Evolutionary conservation across 1,140 invertebrate genomes (phyloP).

Genomic region (Cherax quadricarinatus): DNA sequence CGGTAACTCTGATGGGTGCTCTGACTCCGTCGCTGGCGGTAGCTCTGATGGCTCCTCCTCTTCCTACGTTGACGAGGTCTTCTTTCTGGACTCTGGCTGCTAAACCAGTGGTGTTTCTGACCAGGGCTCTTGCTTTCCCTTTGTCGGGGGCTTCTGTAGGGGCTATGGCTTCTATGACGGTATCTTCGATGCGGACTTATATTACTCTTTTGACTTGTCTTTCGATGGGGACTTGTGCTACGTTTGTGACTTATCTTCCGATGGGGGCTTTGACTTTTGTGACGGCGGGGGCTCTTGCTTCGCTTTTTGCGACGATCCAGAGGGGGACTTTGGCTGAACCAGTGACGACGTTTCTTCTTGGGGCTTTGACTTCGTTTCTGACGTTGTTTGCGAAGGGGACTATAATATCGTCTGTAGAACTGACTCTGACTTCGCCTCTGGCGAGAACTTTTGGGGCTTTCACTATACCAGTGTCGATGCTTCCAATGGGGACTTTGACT

Average conservation of each 20-base stretch:
- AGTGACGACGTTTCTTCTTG: constrained; percentile 2
- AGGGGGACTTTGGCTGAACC: constrained; percentile 27
- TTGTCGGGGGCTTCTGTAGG: background rate
- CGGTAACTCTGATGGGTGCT: constrained; percentile 26
- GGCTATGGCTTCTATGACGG: constrained; percentile 8
- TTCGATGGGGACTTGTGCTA: constrained; percentile 2
- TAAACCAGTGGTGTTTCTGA: constrained; percentile 25
- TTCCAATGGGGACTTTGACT: constrained; percentile 2
- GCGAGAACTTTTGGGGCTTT: constrained; percentile 3
- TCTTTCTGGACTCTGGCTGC: background rate
- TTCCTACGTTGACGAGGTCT: background rate
- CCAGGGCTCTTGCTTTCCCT: background rate
- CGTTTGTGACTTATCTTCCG: background rate
- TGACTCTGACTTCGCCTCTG: constrained; percentile 10
- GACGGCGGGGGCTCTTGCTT: background rate
- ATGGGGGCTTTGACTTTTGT: constrained; percentile 11
- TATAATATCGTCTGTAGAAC: background rate
- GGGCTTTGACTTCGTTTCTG: background rate
- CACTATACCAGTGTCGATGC: constrained; percentile 4
- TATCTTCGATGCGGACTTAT: background rate
- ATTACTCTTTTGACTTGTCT: background rate
- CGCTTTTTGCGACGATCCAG: background rate
- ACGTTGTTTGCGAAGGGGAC: background rate
- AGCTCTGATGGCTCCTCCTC: constrained; percentile 1
- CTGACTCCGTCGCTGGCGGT: constrained; percentile 20